Evolutionary conservation across 2,888 invertebrate species (phyloP).

Genomic region (Acleris literana): DNA sequence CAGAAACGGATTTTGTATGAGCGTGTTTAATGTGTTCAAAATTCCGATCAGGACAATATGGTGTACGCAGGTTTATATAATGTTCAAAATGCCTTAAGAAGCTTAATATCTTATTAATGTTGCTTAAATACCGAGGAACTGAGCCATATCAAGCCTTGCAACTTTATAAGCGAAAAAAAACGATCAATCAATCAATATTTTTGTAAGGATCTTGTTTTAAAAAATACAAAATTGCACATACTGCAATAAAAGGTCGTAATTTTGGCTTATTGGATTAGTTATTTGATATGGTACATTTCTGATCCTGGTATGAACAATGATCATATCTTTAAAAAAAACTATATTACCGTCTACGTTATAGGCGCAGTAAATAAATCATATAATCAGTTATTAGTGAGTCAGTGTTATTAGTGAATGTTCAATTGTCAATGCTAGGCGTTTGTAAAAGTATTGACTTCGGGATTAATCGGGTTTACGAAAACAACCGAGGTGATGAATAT

Average conservation of each 20-base stretch:
- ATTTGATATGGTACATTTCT: not conserved
- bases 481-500: not conserved
- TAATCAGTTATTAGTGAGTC: not conserved
- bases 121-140: not conserved
- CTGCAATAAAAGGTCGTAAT: too few relatives aligned
- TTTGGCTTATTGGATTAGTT: too few relatives aligned
- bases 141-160: not conserved
- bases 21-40: slow-evolving; percentile 62
- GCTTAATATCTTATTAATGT: not conserved
- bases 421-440: not conserved
- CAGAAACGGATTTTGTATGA: slow-evolving; percentile 35
- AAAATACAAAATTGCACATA: too few relatives aligned
- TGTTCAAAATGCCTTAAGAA: not conserved
- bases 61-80: slow-evolving; percentile 15
- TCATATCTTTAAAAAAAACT: not conserved
- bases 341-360: not conserved
- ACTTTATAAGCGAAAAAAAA: too few relatives aligned
- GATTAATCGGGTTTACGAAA: not conserved
- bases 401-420: not conserved
- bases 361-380: not conserved
- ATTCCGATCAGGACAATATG: slow-evolving; percentile 59
- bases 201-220: not conserved
- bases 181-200: not conserved
- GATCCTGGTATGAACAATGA: not conserved
- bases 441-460: slow-evolving; percentile 1